These are phyloP conservation scores for Ancistrus triradiatus DNA, from an alignment of 2,113 vertebrate genomes.

Conservation along the genomic window DNA sequence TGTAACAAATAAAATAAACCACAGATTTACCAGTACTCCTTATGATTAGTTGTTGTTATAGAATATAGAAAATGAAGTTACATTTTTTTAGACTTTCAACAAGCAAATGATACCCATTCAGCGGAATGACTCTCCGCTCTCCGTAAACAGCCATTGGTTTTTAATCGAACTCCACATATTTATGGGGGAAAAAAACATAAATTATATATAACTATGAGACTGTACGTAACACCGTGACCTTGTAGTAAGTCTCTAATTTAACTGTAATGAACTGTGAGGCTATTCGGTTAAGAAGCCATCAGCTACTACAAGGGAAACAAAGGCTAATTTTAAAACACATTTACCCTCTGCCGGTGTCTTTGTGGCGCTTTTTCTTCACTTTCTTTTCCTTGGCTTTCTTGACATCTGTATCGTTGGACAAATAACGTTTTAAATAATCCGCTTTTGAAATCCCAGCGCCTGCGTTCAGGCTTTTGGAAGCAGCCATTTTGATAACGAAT, in stretches of 20 bases:
- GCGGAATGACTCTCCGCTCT: too few relatives aligned
- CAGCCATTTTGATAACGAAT: conserved; percentile 59
- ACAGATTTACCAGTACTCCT: too few relatives aligned
- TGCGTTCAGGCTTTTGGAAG: conserved; percentile 44
- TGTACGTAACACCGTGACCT: neutral
- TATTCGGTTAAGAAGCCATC: neutral
- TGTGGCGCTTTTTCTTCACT: conserved; percentile 61
- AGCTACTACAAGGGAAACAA: neutral
- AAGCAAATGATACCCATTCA: too few relatives aligned
- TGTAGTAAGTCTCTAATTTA: too few relatives aligned
- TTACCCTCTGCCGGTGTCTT: conserved; percentile 59
- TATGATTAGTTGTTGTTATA: too few relatives aligned
- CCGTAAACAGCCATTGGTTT: too few relatives aligned
- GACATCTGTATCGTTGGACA: conserved; percentile 53
- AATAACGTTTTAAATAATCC: conserved; percentile 73
- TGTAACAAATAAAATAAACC: too few relatives aligned
- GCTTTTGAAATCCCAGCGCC: conserved; percentile 61
- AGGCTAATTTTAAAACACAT: neutral
- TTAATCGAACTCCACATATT: too few relatives aligned
- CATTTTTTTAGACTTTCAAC: too few relatives aligned
- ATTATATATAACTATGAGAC: too few relatives aligned
- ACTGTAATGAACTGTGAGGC: neutral
- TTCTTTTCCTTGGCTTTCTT: conserved; percentile 61
- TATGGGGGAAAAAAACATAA: too few relatives aligned
- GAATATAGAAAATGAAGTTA: too few relatives aligned